A percentile compares a stretch with the other conserved stretches of the same genome.
phyloP scores from a whole-genome alignment of 1,140 invertebrate genomes.

The Drosophila virilis region DNA sequence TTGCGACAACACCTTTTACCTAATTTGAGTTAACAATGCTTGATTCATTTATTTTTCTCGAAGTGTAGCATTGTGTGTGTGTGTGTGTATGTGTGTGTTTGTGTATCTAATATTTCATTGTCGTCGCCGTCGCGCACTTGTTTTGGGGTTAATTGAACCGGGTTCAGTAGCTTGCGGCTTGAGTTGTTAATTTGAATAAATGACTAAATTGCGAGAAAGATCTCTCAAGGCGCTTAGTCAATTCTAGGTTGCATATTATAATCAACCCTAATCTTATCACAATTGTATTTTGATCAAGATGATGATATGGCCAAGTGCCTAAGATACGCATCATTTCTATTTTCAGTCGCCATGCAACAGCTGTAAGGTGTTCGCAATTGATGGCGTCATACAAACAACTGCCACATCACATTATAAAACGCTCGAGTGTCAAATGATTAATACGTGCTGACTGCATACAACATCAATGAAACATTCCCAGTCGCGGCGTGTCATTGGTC shows the following conservation, averaged over 20 bases:
- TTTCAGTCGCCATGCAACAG: conserved; percentile 50
- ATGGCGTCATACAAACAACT: conserved; percentile 59
- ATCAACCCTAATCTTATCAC: conserved; percentile 69
- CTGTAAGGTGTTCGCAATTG: conserved; percentile 51
- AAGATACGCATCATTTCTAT: conserved; percentile 61
- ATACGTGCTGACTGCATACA: conserved; percentile 58
- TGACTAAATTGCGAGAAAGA: conserved; percentile 42
- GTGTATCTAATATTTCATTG: conserved; percentile 64
- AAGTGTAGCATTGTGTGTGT: background rate
- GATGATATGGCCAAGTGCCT: conserved; percentile 7
- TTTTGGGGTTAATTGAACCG: conserved; percentile 74
- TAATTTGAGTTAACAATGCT: too few species aligned
- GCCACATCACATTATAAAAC: conserved; percentile 38
- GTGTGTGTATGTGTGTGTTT: background rate
- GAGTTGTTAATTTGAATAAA: conserved; percentile 66
- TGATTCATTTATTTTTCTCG: background rate
- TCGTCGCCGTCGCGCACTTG: conserved; percentile 36
- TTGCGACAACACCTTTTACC: too few species aligned
- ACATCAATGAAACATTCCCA: conserved; percentile 27
- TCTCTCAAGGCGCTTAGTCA: conserved; percentile 8
- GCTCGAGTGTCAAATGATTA: conserved; percentile 42
- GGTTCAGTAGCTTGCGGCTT: conserved; percentile 24
- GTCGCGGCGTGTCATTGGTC: conserved; percentile 28
- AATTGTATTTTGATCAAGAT: conserved; percentile 37
- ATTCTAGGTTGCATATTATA: conserved; percentile 15